Base-by-base conservation (phyloP, 2,888 invertebrate genomes). In the Trissolcus brochymenae region DNA sequence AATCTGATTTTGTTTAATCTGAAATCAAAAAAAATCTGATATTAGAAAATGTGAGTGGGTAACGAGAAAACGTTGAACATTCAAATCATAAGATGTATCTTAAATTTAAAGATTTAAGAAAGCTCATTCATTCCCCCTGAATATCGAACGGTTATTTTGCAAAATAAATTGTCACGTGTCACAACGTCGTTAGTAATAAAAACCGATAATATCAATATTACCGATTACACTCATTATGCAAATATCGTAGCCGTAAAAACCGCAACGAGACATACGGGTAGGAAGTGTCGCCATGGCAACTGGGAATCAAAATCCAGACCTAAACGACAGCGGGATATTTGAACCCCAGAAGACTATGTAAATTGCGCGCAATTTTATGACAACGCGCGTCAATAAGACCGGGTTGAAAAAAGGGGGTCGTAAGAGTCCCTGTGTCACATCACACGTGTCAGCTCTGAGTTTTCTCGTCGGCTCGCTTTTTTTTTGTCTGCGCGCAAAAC, bases 361-460 rank as follows among this genome's bases (percentile, higher is more conserved):
- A 85, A 85, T 84, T 68, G 81, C 79, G 79, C 79, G 50, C 61
- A 61, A 79, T 84, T 84, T 84, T 82, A 83, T 75, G 79, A 78
- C 70, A 61, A 62, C 61, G 72, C 72, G 62, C 72, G 54, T 71
- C 76, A 60, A 68, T 78, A 68, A 79, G 76, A 75, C 71, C 57
- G 62, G 43, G 21, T 57, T 56, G 54, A 13, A 40, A 55, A 55
- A 55, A 82, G 84, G 85, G 83, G 82, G 82, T 74, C 79, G 80
- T 81, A 82, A 84, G 82, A 84, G 83, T 81, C 81, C 81, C 79
- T 74, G 80, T 82, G 84, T 87, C 86, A 83, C 81, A 81, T 81
- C 84, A 84, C 86, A 86, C 86, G 84, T 87, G 86, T 85, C 86
- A 80, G 80, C 79, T 76, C 71, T 76, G 65, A 51, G 51, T 16